A percentile compares a stretch with the other conserved stretches of the same genome.
phyloP scores from a whole-genome alignment of 2,888 invertebrate genomes.

The Acrobasis suavella region DNA sequence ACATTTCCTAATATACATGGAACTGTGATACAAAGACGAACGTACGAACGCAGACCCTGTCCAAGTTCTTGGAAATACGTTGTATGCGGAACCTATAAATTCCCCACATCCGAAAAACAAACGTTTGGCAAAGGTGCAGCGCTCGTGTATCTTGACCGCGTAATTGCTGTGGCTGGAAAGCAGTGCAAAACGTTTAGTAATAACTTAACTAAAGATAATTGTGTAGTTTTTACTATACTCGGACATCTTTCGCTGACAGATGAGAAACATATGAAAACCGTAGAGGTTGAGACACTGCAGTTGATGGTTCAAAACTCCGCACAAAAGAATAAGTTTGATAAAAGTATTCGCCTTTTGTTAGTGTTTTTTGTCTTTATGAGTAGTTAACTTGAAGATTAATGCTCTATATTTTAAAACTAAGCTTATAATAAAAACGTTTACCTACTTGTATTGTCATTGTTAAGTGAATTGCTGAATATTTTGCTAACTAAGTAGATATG shows the following conservation, averaged over 20 bases:
- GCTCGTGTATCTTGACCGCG: slow-evolving; percentile 43
- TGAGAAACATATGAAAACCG: background rate
- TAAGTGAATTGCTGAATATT: too few species aligned
- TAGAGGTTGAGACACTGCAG: background rate
- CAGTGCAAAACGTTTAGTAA: background rate
- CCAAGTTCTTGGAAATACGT: slow-evolving; percentile 65
- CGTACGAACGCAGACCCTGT: slow-evolving; percentile 55
- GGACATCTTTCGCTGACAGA: background rate
- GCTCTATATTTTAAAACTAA: background rate
- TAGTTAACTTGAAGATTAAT: slow-evolving; percentile 31
- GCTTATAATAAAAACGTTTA: too few species aligned
- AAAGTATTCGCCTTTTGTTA: background rate
- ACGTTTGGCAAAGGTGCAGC: slow-evolving; percentile 64
- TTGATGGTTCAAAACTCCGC: background rate
- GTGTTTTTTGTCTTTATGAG: slow-evolving; percentile 33
- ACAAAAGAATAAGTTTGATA: background rate
- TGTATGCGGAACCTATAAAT: slow-evolving; percentile 51
- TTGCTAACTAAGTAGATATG: too few species aligned
- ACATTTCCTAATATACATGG: slow-evolving; percentile 34
- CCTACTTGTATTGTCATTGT: too few species aligned
- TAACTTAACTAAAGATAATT: background rate
- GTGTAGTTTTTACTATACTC: background rate
- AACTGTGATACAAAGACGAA: slow-evolving; percentile 50
- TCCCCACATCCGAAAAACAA: slow-evolving; percentile 38
- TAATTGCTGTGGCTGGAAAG: slow-evolving; percentile 54